Base-by-base conservation (phyloP, 2,797 vertebrate species). In the Epinephelus malabaricus region DNA sequence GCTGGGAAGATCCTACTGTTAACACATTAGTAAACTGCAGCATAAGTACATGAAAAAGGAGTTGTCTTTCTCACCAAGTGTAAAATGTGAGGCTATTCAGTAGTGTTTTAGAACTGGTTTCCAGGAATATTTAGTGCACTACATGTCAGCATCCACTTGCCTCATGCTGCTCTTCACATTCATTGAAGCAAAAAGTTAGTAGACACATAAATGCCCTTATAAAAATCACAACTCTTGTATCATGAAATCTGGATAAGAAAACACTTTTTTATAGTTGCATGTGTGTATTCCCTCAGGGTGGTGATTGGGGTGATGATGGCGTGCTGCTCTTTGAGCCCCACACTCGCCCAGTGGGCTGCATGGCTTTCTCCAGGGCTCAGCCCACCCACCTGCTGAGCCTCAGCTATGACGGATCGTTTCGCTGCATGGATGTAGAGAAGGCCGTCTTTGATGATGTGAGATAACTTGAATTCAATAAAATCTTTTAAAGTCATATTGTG, bases 371-470 rank as follows among this genome's bases (percentile, higher is more conserved):
- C 23, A 94, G 86, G 0, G 75, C 78, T 50, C 89, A 95, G 15
- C 92, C 96, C 0, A 86, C 93, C 8, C 96, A 97, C 19, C 70
- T 99, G 70, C 85, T 99, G 77, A 97, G 96, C 21, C 88, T 96
- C 27, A 97, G 97, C 92, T 92, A 90, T 0, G 97, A 97, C 2
- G 96, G 97, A 5, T 93, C 90, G 0, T 50, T 98, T 25, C 96
- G 97, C 50, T 96, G 96, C 45, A 97, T 96, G 1, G 97, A 99
- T 10, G 85, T 98, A 13, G 94, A 96, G 46, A 96, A 84, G 47
- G 93, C 94, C 0, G 38, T 96, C 56, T 98, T 99, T 69, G 95
- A 97, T 21, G 96, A 98, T 86, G 98, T 99, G 81, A 94, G 86
- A 70, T 4, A 45, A 65, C 19, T 40, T n/a, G 51, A 19, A 10